phyloP scores from a whole-genome alignment of 2,888 invertebrate species.

The Oasisia sp. region DNA sequence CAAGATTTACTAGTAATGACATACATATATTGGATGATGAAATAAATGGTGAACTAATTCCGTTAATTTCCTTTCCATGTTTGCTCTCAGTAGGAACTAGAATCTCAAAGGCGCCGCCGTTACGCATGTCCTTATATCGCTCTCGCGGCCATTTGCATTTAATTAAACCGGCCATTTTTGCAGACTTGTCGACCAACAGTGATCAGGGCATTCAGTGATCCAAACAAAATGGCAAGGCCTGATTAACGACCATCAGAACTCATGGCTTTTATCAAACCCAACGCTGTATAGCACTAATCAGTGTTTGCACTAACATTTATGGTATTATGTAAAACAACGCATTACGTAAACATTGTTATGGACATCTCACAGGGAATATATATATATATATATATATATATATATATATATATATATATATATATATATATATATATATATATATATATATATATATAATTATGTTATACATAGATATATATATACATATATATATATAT shows the following conservation, averaged over 20 bases:
- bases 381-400: not conserved
- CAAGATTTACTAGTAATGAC: not conserved
- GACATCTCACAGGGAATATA: not conserved
- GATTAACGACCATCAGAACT: not conserved
- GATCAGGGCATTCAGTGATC: not conserved
- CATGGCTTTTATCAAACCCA: not conserved
- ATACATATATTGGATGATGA: not conserved
- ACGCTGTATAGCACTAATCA: not conserved
- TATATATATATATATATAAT: no score
- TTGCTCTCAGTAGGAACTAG: not conserved
- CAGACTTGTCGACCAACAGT: not conserved
- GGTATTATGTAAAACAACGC: not conserved
- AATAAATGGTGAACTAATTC: not conserved
- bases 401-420: no score
- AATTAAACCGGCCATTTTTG: not conserved
- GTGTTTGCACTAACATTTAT: not conserved
- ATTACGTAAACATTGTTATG: conserved; percentile 8
- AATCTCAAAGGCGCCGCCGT: not conserved
- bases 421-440: no score
- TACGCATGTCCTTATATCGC: not conserved
- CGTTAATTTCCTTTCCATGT: not conserved
- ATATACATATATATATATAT: not conserved
- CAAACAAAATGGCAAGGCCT: not conserved
- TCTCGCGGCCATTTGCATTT: not conserved
- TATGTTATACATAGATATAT: not conserved